These are phyloP conservation scores for Odontophorus gujanensis DNA, from an alignment of 2,113 vertebrate genomes.

Conservation along the genomic window DNA sequence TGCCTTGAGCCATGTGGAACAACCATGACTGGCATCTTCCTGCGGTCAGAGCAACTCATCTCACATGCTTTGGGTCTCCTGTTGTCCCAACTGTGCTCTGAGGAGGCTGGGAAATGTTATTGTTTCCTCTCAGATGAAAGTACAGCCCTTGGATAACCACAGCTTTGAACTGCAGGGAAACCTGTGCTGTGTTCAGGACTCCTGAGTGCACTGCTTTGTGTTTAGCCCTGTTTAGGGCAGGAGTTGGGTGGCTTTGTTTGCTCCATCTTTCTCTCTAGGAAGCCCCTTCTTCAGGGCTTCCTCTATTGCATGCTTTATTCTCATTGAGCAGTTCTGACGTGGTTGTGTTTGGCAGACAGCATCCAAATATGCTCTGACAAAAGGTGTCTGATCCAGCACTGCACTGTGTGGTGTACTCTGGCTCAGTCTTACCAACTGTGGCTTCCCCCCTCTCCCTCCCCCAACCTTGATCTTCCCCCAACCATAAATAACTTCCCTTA, in stretches of 20 bases:
- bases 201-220: accelerated
- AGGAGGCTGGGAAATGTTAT: not conserved
- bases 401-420: not conserved
- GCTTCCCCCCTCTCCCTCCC: not conserved
- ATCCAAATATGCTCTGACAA: not conserved
- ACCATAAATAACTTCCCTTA: not conserved
- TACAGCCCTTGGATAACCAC: no score
- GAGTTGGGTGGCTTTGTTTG: no score
- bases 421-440: not conserved
- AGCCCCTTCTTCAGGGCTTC: not conserved
- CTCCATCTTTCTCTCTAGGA: not conserved
- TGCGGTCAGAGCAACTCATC: not conserved
- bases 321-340: accelerated
- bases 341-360: accelerated
- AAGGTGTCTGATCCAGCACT: not conserved
- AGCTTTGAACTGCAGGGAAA: not conserved
- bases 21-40: accelerated
- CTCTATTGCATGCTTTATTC: not conserved
- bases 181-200: not conserved
- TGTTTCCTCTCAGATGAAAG: not conserved
- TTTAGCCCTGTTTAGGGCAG: not conserved
- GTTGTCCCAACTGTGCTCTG: not conserved
- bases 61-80: not conserved
- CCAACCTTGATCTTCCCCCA: not conserved
- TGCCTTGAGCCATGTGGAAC: not conserved